Evolutionary conservation across 2,888 invertebrate genomes (phyloP), one percentile per base, ranked within the genome.

Genomic region (Lymantria dispar): DNA sequence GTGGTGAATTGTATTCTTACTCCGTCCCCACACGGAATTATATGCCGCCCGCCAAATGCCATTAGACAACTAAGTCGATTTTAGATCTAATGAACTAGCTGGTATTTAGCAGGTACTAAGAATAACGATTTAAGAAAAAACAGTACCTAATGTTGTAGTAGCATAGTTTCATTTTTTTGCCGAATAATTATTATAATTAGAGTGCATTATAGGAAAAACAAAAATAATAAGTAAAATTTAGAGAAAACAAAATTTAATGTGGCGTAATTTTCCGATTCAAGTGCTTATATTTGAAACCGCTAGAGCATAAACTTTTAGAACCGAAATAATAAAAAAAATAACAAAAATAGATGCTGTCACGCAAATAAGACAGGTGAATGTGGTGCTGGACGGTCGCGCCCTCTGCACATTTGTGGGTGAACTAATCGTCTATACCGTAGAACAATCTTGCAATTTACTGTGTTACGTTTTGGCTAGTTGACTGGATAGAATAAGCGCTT

Each of bases 391-490:
- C 68, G 60, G 62, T 62, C 56, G 63, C 66, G 55, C 62, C 60
- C 52, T 54, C 62, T 61, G 62, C 68, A 69, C 72, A 70, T 71
- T 68, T 72, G 76, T 83, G 78, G 80, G 74, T 76, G 75, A 79
- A 80, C 78, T 84, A 87, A 87, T 88, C 70, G 70, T 67, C 61
- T 68, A 64, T 84, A 85, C 85, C 80, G 87, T 83, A 81, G 79
- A 78, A 74, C 81, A 82, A 85, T 83, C 78, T 83, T 81, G 80
- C 83, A 85, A 87, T 87, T 87, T 83, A 68, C 77, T 43, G 36
- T 14, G 8, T 38, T n/a, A 38, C 12, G 8, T 5, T n/a, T 22
- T 22, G 22, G 12, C 38, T 38, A 38, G 13, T 22, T 22, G 22
- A 22, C 22, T 22, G 5, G 22, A 22, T 22, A 22, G 3, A 22